These are phyloP conservation scores for Trichonephila inaurata DNA, from an alignment of 1,140 invertebrate species.

Conservation along the genomic window DNA sequence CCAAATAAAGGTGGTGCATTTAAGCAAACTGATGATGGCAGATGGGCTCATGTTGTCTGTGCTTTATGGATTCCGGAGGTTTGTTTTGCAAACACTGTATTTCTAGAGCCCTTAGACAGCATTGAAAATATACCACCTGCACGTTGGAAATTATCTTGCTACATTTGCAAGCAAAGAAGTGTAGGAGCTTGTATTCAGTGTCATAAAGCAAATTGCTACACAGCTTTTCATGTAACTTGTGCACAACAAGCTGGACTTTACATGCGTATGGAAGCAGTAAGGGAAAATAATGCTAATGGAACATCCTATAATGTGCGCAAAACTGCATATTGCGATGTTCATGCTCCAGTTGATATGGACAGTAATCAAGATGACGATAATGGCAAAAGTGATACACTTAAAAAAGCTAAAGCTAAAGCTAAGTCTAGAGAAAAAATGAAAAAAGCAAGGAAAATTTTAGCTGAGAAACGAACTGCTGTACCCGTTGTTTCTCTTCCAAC, in stretches of 20 bases:
- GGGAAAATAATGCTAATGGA: slow-evolving; percentile 86
- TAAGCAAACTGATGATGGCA: slow-evolving; percentile 97
- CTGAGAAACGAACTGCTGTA: slow-evolving; percentile 92
- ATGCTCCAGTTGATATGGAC: slow-evolving; percentile 89
- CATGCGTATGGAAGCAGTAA: slow-evolving; percentile 98
- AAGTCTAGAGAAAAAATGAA: slow-evolving; percentile 86
- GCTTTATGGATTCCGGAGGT: slow-evolving; percentile 99
- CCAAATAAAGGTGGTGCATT: slow-evolving; percentile 99
- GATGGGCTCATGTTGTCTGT: slow-evolving; percentile 99
- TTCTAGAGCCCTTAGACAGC: slow-evolving; percentile 97
- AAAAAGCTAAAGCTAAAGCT: slow-evolving; percentile 82
- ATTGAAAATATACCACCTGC: slow-evolving; percentile 97
- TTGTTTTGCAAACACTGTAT: slow-evolving; percentile 97
- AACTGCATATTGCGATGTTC: slow-evolving; percentile 96
- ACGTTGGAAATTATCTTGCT: slow-evolving; percentile 96
- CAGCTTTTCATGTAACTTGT: slow-evolving; percentile 99
- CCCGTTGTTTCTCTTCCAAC: slow-evolving; percentile 96
- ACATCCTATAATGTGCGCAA: slow-evolving; percentile 89
- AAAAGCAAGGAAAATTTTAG: slow-evolving; percentile 88
- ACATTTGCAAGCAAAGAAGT: slow-evolving; percentile 96
- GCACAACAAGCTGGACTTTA: slow-evolving; percentile 96
- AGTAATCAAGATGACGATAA: slow-evolving; percentile 78
- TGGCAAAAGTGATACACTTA: slow-evolving; percentile 80
- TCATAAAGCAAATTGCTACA: slow-evolving; percentile 97
- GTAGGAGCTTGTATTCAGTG: slow-evolving; percentile 99